Base-by-base conservation (phyloP, 2,113 vertebrate genomes). In the Todiramphus chloris region DNA sequence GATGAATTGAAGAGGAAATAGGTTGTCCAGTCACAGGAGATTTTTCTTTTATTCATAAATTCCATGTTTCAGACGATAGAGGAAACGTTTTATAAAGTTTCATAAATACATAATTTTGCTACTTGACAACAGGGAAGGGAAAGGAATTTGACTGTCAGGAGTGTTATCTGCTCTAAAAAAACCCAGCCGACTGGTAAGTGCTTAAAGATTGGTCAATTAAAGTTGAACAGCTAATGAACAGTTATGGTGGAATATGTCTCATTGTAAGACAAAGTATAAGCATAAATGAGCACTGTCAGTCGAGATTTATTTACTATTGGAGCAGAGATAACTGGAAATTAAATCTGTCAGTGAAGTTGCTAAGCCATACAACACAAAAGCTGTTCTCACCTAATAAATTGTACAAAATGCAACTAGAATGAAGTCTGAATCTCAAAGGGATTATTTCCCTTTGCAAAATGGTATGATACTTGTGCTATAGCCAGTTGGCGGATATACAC, bases 141-240 rank as follows among this genome's bases (percentile, higher is more conserved):
- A 97, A 97, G 46, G 63, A 92, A 86, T 94, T 97, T 96, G 81
- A 60, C 88, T 96, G 91, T 97, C 96, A 97, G 90, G 89, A 94
- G 70, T 13, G 11, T 93, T 97, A 86, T 93, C 51, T 95, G 75
- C 94, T 97, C 74, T 77, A 67, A 83, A 96, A 89, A 84, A 98
- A 98, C 98, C 92, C 92, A 98, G 77, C 48, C 62, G 96, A 69
- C 67, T 68, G 93, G 96, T 97, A 90, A 89, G 93, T 96, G 43
- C 68, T 46, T 96, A 97, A 95, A 98, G 97, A 97, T 97, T 96
- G 97, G 92, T 95, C 97, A 97, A 96, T 98, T 98, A 97, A 97
- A 97, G 81, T 59, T 95, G 96, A 98, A 97, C 96, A 80, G 76
- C 96, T 94, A 95, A 80, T 91, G 95, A 90, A 94, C 89, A 96